phyloP scores from a whole-genome alignment of 2,888 invertebrate genomes.

The Anoplius nigerrimus region DNA sequence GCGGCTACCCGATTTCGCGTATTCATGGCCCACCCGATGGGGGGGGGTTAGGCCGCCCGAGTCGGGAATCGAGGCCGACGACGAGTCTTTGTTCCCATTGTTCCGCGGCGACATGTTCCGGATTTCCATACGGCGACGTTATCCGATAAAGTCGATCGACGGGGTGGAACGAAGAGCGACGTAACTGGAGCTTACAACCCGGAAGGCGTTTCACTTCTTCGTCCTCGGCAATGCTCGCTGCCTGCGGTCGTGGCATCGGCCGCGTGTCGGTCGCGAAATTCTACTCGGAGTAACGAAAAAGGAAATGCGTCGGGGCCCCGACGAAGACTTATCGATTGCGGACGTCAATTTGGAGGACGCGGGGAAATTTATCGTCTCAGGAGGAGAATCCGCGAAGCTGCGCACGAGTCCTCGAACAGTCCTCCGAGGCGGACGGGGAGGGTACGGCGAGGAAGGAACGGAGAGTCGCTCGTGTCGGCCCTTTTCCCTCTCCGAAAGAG shows the following conservation, averaged over 20 bases:
- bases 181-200: conserved; percentile 17
- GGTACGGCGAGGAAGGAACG: no score
- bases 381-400: conserved; percentile 9
- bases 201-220: neutral
- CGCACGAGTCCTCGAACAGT: conserved; percentile 50
- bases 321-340: neutral
- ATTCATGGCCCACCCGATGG: conserved; percentile 50
- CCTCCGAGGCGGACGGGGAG: no score
- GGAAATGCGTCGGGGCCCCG: neutral
- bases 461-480: no score
- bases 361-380: conserved; percentile 2
- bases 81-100: conserved; percentile 36
- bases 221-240: conserved; percentile 23
- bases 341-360: neutral
- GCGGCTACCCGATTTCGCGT: conserved; percentile 60
- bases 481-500: conserved; percentile 26
- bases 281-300: neutral
- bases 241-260: conserved; percentile 10
- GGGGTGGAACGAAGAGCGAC: conserved; percentile 21
- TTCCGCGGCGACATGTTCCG: conserved; percentile 43
- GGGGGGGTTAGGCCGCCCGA: conserved; percentile 7
- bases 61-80: conserved; percentile 12
- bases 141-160: conserved; percentile 41
- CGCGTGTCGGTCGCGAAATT: no score
- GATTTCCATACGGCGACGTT: conserved; percentile 51